These are phyloP conservation scores for Pyrocephalus nanus DNA, from an alignment of 2,797 vertebrate species.

Conservation along the genomic window DNA sequence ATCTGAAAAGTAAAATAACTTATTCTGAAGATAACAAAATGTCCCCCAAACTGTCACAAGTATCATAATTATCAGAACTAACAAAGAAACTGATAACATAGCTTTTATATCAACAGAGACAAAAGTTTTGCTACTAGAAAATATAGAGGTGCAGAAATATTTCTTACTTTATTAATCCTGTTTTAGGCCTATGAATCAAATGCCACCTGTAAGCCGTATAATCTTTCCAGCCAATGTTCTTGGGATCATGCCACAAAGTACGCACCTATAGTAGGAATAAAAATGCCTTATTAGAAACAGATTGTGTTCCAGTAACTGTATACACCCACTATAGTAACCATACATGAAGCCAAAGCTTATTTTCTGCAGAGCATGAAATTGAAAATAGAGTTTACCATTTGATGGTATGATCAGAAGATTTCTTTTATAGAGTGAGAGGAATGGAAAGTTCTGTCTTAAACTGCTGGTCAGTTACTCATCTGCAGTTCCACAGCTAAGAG, in stretches of 20 bases:
- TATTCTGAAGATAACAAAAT: conserved; percentile 19
- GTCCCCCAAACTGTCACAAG: background rate
- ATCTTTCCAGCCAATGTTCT: conserved; percentile 98
- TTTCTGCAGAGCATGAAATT: background rate
- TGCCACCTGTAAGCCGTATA: conserved; percentile 99
- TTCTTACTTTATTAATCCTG: conserved; percentile 93
- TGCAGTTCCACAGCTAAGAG: background rate
- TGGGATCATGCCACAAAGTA: conserved; percentile 97
- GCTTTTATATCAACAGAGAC: background rate
- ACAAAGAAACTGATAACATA: background rate
- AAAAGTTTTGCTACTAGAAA: background rate
- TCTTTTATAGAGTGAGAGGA: background rate
- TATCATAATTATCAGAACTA: background rate
- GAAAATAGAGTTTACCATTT: background rate
- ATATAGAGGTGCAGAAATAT: background rate
- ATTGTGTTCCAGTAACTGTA: background rate
- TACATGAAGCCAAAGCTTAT: background rate
- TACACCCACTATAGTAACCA: rapidly evolving
- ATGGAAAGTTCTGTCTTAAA: background rate
- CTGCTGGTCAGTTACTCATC: background rate
- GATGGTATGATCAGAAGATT: background rate
- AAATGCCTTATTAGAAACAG: background rate
- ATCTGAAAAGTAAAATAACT: background rate
- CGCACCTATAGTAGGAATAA: conserved; percentile 81
- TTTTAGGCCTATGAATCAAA: conserved; percentile 94